Percentiles rank a stretch among this genome's conserved stretches.
Evolutionary conservation across 1,140 invertebrate genomes (phyloP).

Genomic region (Wiebesia pumilae): DNA sequence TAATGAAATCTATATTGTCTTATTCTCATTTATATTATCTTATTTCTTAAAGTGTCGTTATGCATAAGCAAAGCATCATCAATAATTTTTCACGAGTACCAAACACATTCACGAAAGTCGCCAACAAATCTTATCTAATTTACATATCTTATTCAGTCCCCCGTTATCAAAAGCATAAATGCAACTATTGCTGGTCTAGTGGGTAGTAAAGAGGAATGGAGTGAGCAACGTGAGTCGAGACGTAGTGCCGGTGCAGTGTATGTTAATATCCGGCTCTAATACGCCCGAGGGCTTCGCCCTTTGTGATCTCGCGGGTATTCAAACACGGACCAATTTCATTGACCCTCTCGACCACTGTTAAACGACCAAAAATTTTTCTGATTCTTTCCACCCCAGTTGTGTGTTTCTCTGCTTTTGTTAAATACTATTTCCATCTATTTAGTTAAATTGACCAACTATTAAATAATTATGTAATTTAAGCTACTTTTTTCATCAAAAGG

Average conservation of each 20-base stretch:
- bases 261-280: conserved; percentile 48
- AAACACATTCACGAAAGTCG: background rate
- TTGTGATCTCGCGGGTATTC: conserved; percentile 25
- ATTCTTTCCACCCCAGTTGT: background rate
- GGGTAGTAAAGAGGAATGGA: background rate
- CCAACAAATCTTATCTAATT: conserved; percentile 35
- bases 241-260: background rate
- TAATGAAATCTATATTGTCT: no score
- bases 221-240: background rate
- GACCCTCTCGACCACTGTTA: background rate
- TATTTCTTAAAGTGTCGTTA: background rate
- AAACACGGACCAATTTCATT: conserved; percentile 38
- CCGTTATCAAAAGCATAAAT: conserved; percentile 42
- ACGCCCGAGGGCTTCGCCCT: conserved; percentile 1
- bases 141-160: conserved; percentile 30
- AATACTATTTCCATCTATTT: background rate
- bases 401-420: background rate
- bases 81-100: background rate
- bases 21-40: no score
- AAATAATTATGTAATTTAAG: background rate
- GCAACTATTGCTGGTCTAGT: background rate
- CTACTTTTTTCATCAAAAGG: no score
- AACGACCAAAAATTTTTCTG: background rate
- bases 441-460: no score
- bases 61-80: background rate